Conservation (phyloP, 2,113 vertebrate genomes). For the Triplophysa dalaica region DNA sequence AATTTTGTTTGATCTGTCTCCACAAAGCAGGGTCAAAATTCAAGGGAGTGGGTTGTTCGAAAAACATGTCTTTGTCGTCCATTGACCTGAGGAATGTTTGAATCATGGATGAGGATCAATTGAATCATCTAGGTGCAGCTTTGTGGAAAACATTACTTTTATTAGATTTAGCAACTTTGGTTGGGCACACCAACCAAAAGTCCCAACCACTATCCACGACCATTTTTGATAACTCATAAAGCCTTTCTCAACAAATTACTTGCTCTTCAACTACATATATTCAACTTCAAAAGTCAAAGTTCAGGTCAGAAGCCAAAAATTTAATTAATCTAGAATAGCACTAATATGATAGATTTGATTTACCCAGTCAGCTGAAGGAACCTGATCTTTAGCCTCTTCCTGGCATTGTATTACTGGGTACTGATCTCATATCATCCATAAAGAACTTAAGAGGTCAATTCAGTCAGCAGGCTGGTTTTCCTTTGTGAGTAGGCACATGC, state of each 20-base stretch:
- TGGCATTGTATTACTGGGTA: conserved; percentile 21
- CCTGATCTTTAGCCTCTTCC: neutral
- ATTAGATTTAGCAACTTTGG: neutral
- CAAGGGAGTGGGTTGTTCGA: conserved; percentile 10
- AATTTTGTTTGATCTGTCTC: neutral
- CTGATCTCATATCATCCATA: conserved; percentile 15
- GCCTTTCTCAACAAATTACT: neutral
- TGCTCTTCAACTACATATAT: too few relatives aligned
- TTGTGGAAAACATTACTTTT: neutral
- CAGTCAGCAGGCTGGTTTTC: conserved; percentile 20
- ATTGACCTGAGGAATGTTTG: conserved; percentile 1
- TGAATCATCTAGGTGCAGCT: conserved; percentile 5
- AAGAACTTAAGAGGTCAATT: conserved; percentile 25
- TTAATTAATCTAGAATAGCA: neutral
- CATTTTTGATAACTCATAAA: neutral
- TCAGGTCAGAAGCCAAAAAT: neutral
- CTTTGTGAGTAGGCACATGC: conserved; percentile 9
- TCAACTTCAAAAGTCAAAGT: too few relatives aligned
- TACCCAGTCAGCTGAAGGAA: conserved; percentile 20
- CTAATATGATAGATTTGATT: neutral
- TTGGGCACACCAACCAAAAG: too few relatives aligned
- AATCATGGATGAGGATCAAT: neutral
- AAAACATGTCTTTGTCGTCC: neutral
- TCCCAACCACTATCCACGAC: neutral
- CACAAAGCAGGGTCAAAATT: conserved; percentile 3